These are phyloP conservation scores for Antheraea mylitta DNA, from an alignment of 1,140 invertebrate species.

Conservation along the genomic window DNA sequence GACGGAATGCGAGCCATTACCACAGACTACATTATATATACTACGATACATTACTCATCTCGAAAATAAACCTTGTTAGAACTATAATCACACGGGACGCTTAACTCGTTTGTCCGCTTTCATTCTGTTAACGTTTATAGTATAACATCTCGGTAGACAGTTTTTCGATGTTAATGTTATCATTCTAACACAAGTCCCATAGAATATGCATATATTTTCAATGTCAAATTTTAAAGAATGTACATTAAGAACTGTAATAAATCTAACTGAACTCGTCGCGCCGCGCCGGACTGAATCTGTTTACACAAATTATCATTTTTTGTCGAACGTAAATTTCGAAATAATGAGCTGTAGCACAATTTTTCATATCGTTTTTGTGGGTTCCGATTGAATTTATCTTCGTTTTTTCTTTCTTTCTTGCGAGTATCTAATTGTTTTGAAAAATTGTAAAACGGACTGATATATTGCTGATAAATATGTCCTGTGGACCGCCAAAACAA, in stretches of 20 bases:
- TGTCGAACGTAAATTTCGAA: neutral
- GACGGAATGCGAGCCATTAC: neutral
- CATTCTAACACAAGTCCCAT: no score
- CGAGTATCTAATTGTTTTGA: neutral
- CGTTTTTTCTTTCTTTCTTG: neutral
- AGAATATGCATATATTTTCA: no score
- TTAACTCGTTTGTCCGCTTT: no score
- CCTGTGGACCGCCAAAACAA: neutral
- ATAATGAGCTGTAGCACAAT: neutral
- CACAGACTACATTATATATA: neutral
- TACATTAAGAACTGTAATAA: neutral
- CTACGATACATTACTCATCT: neutral
- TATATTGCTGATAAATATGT: neutral
- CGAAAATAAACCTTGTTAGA: no score
- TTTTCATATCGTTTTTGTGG: neutral
- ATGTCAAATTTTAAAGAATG: neutral
- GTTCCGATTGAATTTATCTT: neutral
- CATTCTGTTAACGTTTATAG: no score
- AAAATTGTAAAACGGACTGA: neutral
- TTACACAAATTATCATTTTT: neutral
- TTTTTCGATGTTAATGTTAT: no score
- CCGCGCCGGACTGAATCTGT: neutral
- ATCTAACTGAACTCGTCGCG: neutral
- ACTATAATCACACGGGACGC: no score
- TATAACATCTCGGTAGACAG: no score